Percentiles rank a stretch among this genome's conserved stretches.
Evolutionary conservation across 1,140 invertebrate species (phyloP).

Genomic region (Diachasmimorpha longicaudata): DNA sequence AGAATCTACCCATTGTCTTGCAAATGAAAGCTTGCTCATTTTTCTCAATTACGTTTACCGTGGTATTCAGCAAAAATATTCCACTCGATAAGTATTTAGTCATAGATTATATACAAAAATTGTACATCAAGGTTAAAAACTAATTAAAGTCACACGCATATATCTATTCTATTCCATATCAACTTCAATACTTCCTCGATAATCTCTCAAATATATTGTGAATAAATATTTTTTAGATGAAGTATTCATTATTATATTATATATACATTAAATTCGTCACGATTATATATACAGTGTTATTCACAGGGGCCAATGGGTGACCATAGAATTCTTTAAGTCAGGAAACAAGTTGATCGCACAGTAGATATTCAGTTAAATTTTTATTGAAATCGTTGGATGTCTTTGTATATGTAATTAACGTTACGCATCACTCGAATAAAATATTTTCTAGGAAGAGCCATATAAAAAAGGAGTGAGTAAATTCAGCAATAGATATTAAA

Average conservation of each 20-base stretch:
- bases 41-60: not conserved
- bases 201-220: not conserved
- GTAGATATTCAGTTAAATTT: too few species aligned
- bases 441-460: not conserved
- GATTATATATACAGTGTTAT: not conserved
- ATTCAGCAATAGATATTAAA: not conserved
- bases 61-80: not conserved
- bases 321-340: not conserved
- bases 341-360: too few species aligned
- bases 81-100: not conserved
- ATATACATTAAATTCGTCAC: not conserved
- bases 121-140: not conserved
- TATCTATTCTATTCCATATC: not conserved
- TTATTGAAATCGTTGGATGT: too few species aligned
- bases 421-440: not conserved
- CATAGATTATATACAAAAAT: not conserved
- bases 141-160: not conserved
- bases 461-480: not conserved
- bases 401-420: too few species aligned
- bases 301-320: not conserved
- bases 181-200: not conserved
- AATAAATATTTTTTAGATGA: not conserved
- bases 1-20: not conserved
- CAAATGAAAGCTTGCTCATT: not conserved
- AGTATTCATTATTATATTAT: not conserved